Percentiles rank a stretch among this genome's conserved stretches.
phyloP scores from a whole-genome alignment of 2,797 vertebrate species.

The Corythornis leucogaster region DNA sequence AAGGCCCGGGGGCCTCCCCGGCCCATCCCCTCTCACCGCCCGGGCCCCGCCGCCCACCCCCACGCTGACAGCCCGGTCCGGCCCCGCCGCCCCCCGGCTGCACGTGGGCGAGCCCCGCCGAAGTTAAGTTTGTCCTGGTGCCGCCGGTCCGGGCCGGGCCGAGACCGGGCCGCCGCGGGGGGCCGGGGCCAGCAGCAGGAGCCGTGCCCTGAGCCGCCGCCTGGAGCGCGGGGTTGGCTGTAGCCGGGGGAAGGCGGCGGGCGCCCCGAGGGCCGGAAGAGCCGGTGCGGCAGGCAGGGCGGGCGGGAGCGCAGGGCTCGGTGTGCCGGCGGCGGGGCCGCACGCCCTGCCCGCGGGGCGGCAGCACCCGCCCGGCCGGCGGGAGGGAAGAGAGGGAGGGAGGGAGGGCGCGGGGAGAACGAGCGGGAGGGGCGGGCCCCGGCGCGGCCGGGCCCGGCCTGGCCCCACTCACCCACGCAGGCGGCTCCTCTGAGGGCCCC shows the following conservation, averaged over 20 bases:
- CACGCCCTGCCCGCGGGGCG: not conserved
- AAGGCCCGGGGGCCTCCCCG: not conserved
- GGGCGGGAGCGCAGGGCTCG: not conserved
- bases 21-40: not conserved
- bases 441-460: not conserved
- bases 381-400: not conserved
- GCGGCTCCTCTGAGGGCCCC: constrained; percentile 28
- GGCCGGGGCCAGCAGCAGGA: no score
- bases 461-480: constrained; percentile 41
- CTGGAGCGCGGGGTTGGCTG: no score
- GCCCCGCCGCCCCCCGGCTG: not conserved
- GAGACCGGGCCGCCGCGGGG: no score
- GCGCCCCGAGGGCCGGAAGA: no score
- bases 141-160: not conserved
- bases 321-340: not conserved
- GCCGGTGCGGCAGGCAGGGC: not conserved
- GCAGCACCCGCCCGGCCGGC: not conserved
- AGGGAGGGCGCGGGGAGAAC: not conserved
- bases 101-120: not conserved
- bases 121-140: not conserved
- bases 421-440: not conserved
- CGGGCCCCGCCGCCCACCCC: not conserved
- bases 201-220: not conserved
- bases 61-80: not conserved
- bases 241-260: not conserved